Evolutionary conservation across 2,797 vertebrate genomes (phyloP), one percentile per base, ranked within the genome.

Genomic region (Myiotriccus ornatus): DNA sequence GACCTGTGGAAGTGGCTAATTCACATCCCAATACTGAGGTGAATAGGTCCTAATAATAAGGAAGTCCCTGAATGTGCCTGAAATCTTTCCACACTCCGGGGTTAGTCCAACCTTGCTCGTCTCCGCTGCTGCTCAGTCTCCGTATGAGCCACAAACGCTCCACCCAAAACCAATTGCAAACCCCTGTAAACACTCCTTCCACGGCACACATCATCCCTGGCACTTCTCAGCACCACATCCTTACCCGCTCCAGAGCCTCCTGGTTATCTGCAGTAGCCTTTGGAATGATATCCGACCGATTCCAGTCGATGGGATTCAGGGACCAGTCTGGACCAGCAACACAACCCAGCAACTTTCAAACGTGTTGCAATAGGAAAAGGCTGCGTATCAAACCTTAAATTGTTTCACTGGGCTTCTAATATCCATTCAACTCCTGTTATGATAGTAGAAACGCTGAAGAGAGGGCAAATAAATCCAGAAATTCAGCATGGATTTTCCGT

Each of bases 11-110:
- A 7, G 37, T 3, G 23, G 21, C 25, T 59, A 34, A 12, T 46
- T 46, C 44, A 46, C 28, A 20, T 25, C 15, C 20, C 52, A 22
- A 2, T 47, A 9, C 28, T 20, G 32, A 50, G 34, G 34, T 3
- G 37, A 24, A 3, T 3, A 1, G 1, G 5, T 24, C 50, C n/a
- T 3, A 16, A 22, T 23, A 50, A 5, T 39, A 14, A 32, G 50
- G 44, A 63, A 65, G 39, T 16, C 53, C 21, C 18, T 27, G 34
- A 55, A 55, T 90, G 24, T 44, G 14, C 62, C 68, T 56, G 39
- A 75, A 39, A 73, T 57, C 79, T 78, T 34, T 68, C 50, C 14
- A 1, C 14, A 2, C 50, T 81, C 41, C 32, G 37, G 59, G 56
- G 28, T 70, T 28, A 9, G 41, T 37, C 71, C 71, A 68, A 59